These are phyloP conservation scores for Zonotrichia leucophrys DNA, from an alignment of 2,113 vertebrate species.

Conservation along the genomic window DNA sequence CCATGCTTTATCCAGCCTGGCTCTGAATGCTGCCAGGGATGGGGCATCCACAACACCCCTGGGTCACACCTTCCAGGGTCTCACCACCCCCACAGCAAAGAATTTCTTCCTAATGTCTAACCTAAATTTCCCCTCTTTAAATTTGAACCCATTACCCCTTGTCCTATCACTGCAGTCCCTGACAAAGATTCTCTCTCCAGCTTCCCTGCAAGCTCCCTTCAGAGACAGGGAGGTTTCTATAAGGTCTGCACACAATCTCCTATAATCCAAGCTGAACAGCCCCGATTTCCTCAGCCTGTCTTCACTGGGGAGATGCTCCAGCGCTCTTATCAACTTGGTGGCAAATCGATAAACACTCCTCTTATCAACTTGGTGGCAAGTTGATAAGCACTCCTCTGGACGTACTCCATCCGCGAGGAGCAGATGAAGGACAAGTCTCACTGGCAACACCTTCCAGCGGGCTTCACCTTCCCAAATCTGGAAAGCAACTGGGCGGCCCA, in stretches of 20 bases:
- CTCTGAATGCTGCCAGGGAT: not conserved
- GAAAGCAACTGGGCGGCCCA: accelerated
- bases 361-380: no score
- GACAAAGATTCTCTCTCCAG: no score
- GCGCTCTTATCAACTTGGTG: accelerated
- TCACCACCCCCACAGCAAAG: not conserved
- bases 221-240: accelerated
- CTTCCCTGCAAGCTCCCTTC: not conserved
- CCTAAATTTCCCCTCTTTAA: not conserved
- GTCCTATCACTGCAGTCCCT: not conserved
- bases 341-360: no score
- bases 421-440: no score
- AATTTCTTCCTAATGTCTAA: not conserved
- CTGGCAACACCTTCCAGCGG: accelerated
- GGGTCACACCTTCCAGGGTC: not conserved
- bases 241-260: not conserved
- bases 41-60: not conserved
- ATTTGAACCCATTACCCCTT: not conserved
- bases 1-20: not conserved
- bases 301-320: accelerated
- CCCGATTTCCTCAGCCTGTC: no score
- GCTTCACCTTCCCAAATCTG: accelerated
- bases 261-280: not conserved
- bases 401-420: accelerated
- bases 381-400: not conserved